phyloP scores from a whole-genome alignment of 1,140 invertebrate species.

The Capitella teleta region DNA sequence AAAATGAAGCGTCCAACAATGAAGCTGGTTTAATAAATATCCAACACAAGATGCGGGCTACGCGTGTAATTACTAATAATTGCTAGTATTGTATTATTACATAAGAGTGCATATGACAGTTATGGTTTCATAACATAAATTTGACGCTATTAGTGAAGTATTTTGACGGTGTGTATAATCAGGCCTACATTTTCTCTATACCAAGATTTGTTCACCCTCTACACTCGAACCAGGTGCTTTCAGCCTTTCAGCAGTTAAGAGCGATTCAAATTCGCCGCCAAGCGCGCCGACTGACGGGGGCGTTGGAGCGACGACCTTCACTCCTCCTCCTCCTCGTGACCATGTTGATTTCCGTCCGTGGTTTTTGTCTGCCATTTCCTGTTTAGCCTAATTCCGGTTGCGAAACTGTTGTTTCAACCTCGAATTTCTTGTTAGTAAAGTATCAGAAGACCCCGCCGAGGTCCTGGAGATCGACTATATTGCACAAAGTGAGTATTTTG shows the following conservation, averaged over 20 bases:
- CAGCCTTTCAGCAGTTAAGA: too few species aligned
- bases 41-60: too few species aligned
- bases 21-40: too few species aligned
- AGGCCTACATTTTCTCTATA: too few species aligned
- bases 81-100: too few species aligned
- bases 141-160: too few species aligned
- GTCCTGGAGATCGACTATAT: not conserved
- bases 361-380: constrained; percentile 8
- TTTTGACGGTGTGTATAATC: too few species aligned
- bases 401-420: not conserved
- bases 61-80: too few species aligned
- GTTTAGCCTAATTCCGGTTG: constrained; percentile 5
- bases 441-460: not conserved
- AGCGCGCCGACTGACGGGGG: not conserved
- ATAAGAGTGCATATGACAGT: too few species aligned
- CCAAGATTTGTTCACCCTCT: not conserved
- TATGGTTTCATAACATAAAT: too few species aligned
- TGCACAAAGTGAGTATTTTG: not conserved
- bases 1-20: too few species aligned
- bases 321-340: not conserved
- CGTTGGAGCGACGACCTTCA: not conserved
- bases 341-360: not conserved
- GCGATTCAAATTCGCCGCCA: not conserved
- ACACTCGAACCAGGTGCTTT: too few species aligned
- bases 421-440: not conserved